Evolutionary conservation across 2,888 invertebrate species (phyloP).

Genomic region (Stictocephala bisonia): DNA sequence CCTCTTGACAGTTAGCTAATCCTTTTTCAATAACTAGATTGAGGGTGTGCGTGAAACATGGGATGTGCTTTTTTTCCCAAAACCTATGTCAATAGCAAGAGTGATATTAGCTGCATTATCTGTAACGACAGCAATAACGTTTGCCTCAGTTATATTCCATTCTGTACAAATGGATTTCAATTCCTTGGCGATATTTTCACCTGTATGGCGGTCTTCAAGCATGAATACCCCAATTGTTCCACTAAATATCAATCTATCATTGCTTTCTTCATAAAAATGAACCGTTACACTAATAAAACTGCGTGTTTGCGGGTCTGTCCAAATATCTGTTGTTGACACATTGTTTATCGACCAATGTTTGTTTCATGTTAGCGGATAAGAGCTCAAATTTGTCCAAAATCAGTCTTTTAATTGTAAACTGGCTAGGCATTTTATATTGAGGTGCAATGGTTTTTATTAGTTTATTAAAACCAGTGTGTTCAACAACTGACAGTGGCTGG

Average conservation of each 20-base stretch:
- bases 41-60: constrained; percentile 62
- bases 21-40: constrained; percentile 61
- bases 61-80: constrained; percentile 60
- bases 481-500: no score
- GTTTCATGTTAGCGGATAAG: constrained; percentile 20
- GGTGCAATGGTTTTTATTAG: no score
- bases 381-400: constrained; percentile 34
- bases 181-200: constrained; percentile 60
- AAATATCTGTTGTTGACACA: constrained; percentile 57
- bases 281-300: constrained; percentile 60
- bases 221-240: constrained; percentile 62
- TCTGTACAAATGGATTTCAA: constrained; percentile 57
- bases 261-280: constrained; percentile 56
- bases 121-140: constrained; percentile 58
- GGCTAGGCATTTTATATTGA: no score
- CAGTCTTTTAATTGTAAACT: constrained; percentile 40
- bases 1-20: constrained; percentile 52
- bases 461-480: no score
- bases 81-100: constrained; percentile 60
- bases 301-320: constrained; percentile 60
- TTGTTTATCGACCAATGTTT: constrained; percentile 17
- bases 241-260: constrained; percentile 39
- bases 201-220: constrained; percentile 61
- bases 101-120: constrained; percentile 58
- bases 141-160: constrained; percentile 57